These are phyloP conservation scores for Rhombomys opimus DNA, from an alignment of 2,113 vertebrate species.

Conservation along the genomic window DNA sequence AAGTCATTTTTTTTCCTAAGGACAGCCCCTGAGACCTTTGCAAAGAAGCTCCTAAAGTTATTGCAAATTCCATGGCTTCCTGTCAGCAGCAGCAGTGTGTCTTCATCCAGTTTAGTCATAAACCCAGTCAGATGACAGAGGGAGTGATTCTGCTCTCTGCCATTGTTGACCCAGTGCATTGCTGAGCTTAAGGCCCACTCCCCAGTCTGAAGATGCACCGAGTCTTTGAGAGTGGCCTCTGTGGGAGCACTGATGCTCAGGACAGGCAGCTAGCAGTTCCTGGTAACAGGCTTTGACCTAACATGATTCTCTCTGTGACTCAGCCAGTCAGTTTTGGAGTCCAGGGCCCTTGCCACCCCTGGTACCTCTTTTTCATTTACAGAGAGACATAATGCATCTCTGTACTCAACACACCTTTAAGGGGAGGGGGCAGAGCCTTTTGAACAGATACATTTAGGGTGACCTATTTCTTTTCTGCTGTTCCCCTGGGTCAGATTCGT, in stretches of 20 bases:
- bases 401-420: not conserved
- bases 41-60: too few relatives aligned
- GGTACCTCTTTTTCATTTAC: not conserved
- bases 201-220: not conserved
- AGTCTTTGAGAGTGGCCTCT: not conserved
- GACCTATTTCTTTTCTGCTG: not conserved
- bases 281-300: not conserved
- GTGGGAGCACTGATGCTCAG: too few relatives aligned
- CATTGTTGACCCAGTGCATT: not conserved
- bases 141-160: not conserved
- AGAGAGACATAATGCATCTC: not conserved
- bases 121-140: not conserved
- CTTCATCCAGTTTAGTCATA: not conserved
- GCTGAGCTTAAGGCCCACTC: not conserved
- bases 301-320: not conserved
- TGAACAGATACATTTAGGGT: fast-evolving
- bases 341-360: not conserved
- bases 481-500: not conserved
- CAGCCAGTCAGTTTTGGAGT: not conserved
- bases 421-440: not conserved
- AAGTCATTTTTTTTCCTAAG: not conserved
- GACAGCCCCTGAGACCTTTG: not conserved
- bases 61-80: not conserved
- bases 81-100: not conserved
- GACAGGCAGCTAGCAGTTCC: not conserved